phyloP scores from a whole-genome alignment of 2,888 invertebrate genomes.

The Cryptus viduatorius region DNA sequence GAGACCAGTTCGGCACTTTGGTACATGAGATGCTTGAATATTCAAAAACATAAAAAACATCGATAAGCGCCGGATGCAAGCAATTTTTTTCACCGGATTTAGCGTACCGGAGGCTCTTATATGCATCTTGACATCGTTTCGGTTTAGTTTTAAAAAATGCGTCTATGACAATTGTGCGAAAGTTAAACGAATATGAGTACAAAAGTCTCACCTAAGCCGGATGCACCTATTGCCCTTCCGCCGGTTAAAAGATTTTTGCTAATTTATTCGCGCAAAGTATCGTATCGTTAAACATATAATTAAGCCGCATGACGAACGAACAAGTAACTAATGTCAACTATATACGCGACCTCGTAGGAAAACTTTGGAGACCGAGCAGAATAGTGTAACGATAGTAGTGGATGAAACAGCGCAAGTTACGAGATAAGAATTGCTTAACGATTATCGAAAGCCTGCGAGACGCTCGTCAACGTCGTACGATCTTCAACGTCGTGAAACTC shows the following conservation, averaged over 20 bases:
- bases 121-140: conserved; percentile 4
- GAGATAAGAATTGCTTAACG: conserved; percentile 38
- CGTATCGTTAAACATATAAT: not conserved
- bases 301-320: not conserved
- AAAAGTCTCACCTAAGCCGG: conserved; percentile 22
- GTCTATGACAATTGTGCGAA: not conserved
- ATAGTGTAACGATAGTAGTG: not conserved
- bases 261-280: conserved; percentile 21
- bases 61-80: no score
- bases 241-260: not conserved
- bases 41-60: no score
- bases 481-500: conserved; percentile 1
- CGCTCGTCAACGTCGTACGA: conserved; percentile 22
- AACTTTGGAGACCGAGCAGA: not conserved
- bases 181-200: not conserved
- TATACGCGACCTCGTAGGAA: not conserved
- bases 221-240: conserved; percentile 63
- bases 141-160: conserved; percentile 19
- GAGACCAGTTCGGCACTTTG: no score
- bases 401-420: not conserved
- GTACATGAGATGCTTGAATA: no score
- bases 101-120: not conserved
- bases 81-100: no score
- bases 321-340: conserved; percentile 1
- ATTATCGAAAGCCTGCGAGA: conserved; percentile 10